These are phyloP conservation scores for Troglohyphantes excavatus DNA, from an alignment of 2,888 invertebrate species.

Conservation along the genomic window DNA sequence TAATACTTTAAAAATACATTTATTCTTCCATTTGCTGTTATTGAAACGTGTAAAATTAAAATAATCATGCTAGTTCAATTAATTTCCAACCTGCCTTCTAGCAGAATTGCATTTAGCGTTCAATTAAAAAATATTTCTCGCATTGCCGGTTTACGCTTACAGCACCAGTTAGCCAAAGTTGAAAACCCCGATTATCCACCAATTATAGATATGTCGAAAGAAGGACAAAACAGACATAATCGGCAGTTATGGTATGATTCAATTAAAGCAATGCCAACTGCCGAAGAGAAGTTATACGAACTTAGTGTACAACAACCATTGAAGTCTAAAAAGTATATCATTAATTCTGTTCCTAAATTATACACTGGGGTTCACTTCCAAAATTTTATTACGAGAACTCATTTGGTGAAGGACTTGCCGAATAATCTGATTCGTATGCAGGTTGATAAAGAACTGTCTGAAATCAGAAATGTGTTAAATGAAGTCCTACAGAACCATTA, in stretches of 20 bases:
- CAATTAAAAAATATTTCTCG: neutral
- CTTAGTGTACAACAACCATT: constrained; percentile 87
- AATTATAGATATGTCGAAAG: constrained; percentile 86
- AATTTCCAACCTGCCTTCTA: neutral
- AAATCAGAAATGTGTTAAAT: constrained; percentile 83
- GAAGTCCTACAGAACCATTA: constrained; percentile 78
- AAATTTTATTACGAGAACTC: constrained; percentile 91
- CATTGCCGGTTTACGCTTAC: neutral
- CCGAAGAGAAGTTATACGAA: constrained; percentile 92
- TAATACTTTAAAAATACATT: no score
- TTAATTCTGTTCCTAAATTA: constrained; percentile 81
- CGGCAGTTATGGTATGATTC: constrained; percentile 85
- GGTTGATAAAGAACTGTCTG: constrained; percentile 82
- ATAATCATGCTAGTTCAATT: neutral
- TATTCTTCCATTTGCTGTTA: no score
- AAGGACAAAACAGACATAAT: constrained; percentile 84
- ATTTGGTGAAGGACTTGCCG: constrained; percentile 86
- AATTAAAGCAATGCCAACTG: constrained; percentile 87
- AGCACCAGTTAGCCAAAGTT: constrained; percentile 78
- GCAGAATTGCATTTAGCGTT: neutral
- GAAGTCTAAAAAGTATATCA: constrained; percentile 5
- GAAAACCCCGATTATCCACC: constrained; percentile 85
- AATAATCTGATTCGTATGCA: constrained; percentile 84
- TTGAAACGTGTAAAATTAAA: no score
- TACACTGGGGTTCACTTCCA: constrained; percentile 88